These are phyloP conservation scores for Synanthedon andrenaeformis DNA, from an alignment of 2,888 invertebrate species.

Conservation along the genomic window DNA sequence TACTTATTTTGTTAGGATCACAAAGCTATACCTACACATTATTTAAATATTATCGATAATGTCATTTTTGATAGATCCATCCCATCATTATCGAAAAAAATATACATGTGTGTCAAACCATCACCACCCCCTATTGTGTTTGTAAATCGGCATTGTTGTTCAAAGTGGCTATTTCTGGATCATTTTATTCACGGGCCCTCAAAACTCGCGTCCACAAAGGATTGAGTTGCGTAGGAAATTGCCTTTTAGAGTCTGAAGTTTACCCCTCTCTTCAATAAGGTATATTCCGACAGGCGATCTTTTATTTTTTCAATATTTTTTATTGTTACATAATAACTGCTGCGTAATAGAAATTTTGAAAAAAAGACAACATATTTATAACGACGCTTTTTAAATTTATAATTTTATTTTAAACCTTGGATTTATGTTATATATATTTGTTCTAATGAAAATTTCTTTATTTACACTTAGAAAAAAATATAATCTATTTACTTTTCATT, in stretches of 20 bases:
- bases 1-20: too few species aligned
- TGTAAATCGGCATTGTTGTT: constrained; percentile 33
- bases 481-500: too few species aligned
- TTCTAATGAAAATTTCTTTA: too few species aligned
- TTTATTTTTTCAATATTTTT: background rate
- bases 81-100: constrained; percentile 2
- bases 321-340: too few species aligned
- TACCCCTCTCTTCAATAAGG: constrained; percentile 7
- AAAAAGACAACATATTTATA: too few species aligned
- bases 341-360: too few species aligned
- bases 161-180: constrained; percentile 31
- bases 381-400: too few species aligned
- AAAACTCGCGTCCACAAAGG: constrained; percentile 13
- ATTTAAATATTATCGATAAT: too few species aligned
- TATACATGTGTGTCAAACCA: constrained; percentile 23
- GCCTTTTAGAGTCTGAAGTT: constrained; percentile 1
- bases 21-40: too few species aligned
- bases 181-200: constrained; percentile 20
- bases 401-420: too few species aligned
- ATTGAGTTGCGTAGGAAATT: constrained; percentile 21
- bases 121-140: constrained; percentile 27
- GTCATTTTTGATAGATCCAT: background rate
- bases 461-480: too few species aligned
- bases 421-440: too few species aligned
- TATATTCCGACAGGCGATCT: background rate